Base-by-base conservation (phyloP, 1,140 invertebrate genomes). In the Agrypnia vestita region DNA sequence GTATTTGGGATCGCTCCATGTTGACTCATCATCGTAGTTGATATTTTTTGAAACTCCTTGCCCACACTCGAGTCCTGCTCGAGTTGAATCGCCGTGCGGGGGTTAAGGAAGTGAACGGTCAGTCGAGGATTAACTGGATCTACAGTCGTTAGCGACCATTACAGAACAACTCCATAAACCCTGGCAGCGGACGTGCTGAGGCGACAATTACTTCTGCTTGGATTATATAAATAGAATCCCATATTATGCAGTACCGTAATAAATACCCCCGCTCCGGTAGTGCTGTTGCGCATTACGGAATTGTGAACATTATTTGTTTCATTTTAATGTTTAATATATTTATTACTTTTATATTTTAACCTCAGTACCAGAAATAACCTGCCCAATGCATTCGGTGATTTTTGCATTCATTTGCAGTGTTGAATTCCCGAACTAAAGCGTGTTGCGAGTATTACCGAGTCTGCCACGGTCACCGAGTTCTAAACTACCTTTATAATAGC, bases 101-200 rank as follows among this genome's bases (percentile, higher is more conserved):
- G 71, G 71, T 46, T 51, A 74, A 74, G 71, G 71, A 74, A 74
- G 71, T 71, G 67, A 71, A 49, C 71, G 25, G 71, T 56, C 71
- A 56, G 35, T 17, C 21, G 49, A 61, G 53, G 43, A 15, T 47
- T 49, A 69, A 69, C 71, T 74, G 71, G 71, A 74, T 56, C 53
- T 74, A 56, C 51, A 55, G 71, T 74, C 71, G 71, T 74, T 74
- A 74, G 71, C 53, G 25, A 17, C 71, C 71, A 74, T 56, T 74
- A 56, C 53, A 46, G 71, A 43, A 74, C 71, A 55, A 74, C 53
- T 74, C 71, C 35, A 56, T 74, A 74, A 56, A 55, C 53, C 71
- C 71, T 56, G 71, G 12, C 71, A 43, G 35, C 35, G 71, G 71
- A 74, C 71, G 53, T 69, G 35, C 21, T 56, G 13, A 71, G 71